Evolutionary conservation across 2,888 invertebrate species (phyloP).

Genomic region (Diarsia dahlii): DNA sequence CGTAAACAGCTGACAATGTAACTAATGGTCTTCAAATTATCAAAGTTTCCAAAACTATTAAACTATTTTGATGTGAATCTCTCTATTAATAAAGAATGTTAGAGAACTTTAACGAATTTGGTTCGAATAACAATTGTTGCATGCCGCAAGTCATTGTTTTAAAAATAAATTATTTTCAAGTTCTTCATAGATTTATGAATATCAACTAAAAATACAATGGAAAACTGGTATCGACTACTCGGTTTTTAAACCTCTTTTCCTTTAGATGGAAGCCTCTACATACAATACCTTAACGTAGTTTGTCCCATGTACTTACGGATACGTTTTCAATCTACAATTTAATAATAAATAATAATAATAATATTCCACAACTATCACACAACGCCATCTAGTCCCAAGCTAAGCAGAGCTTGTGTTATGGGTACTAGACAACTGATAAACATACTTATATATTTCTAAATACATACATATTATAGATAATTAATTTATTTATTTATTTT

Average conservation of each 20-base stretch:
- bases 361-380: too few relatives aligned
- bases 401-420: too few relatives aligned
- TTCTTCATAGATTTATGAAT: neutral
- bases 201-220: neutral
- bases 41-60: neutral
- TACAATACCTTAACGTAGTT: neutral
- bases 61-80: neutral
- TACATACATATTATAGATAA: too few relatives aligned
- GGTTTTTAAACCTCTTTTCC: neutral
- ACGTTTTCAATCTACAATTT: neutral
- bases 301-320: neutral
- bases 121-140: neutral
- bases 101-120: neutral
- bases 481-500: too few relatives aligned
- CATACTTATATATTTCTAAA: too few relatives aligned
- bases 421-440: too few relatives aligned
- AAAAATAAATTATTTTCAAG: neutral
- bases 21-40: neutral
- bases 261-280: neutral
- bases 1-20: neutral
- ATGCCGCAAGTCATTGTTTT: neutral
- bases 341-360: too few relatives aligned
- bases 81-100: neutral
- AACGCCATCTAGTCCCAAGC: too few relatives aligned
- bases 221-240: neutral